These are phyloP conservation scores for Iselma pallidipennis DNA, from an alignment of 2,888 invertebrate species.

Conservation along the genomic window DNA sequence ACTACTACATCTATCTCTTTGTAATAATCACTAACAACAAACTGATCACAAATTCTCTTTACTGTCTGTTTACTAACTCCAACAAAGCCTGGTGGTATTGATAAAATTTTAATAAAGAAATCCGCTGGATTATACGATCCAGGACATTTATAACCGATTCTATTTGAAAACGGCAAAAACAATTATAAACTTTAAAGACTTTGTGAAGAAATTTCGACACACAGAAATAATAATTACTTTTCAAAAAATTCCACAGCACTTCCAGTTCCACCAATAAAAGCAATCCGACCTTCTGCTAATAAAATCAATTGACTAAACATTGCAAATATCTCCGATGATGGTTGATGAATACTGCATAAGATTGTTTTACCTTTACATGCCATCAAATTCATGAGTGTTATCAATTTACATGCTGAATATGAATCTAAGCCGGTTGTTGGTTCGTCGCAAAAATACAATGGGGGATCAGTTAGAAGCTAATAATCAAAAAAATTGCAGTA, in stretches of 20 bases:
- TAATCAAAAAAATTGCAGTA: conserved; percentile 31
- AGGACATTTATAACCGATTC: conserved; percentile 77
- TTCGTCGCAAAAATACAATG: conserved; percentile 92
- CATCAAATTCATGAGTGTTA: conserved; percentile 69
- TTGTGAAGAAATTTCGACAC: conserved; percentile 7
- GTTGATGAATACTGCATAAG: conserved; percentile 93
- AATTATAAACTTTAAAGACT: not conserved
- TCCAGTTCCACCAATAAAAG: conserved; percentile 75
- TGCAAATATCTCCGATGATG: conserved; percentile 83
- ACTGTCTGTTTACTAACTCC: conserved; percentile 70
- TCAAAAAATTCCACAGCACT: conserved; percentile 71
- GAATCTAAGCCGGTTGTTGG: conserved; percentile 95
- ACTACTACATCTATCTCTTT: conserved; percentile 77
- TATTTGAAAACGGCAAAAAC: conserved; percentile 46
- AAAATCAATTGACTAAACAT: conserved; percentile 80
- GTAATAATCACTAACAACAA: conserved; percentile 75
- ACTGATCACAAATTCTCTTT: conserved; percentile 76
- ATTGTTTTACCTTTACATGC: conserved; percentile 82
- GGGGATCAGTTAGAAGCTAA: conserved; percentile 85
- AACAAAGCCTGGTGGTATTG: conserved; percentile 78
- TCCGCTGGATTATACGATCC: conserved; percentile 88
- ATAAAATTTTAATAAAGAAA: conserved; percentile 82
- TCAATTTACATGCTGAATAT: conserved; percentile 86
- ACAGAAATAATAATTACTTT: conserved; percentile 56
- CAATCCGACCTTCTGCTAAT: conserved; percentile 85